Evolutionary conservation across 2,113 vertebrate genomes (phyloP).

Genomic region (Oreochromis aureus): DNA sequence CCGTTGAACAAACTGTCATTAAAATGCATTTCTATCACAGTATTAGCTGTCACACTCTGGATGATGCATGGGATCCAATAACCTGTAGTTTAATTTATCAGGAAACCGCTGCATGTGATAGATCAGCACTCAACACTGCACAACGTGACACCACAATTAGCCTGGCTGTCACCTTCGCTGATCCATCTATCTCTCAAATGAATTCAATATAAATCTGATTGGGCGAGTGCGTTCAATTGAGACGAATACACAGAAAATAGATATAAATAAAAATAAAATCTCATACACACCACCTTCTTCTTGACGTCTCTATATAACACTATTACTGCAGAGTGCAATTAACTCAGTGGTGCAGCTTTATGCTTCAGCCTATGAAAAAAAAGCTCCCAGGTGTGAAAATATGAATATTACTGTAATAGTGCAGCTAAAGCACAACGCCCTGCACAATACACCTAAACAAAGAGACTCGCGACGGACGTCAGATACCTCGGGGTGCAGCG

Average conservation of each 20-base stretch:
- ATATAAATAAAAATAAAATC: background rate
- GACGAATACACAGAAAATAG: background rate
- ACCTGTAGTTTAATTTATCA: conserved; percentile 41
- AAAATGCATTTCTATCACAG: conserved; percentile 20
- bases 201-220: background rate
- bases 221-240: background rate
- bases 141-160: conserved; percentile 19
- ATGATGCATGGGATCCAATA: conserved; percentile 54
- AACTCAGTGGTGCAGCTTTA: background rate
- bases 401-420: conserved; percentile 18
- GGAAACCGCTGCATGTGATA: conserved; percentile 16
- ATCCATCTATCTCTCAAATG: background rate
- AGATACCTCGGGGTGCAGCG: conserved; percentile 9
- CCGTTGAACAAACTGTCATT: conserved; percentile 10
- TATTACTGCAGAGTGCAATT: background rate
- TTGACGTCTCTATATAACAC: background rate
- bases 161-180: conserved; percentile 3
- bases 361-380: background rate
- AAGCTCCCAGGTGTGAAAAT: conserved; percentile 16
- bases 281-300: background rate
- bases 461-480: background rate
- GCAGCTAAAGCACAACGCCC: background rate
- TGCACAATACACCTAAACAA: background rate
- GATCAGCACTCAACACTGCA: background rate
- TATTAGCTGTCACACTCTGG: conserved; percentile 27